Base-by-base conservation (phyloP, 2,888 invertebrate species). In the Clunio marinus region DNA sequence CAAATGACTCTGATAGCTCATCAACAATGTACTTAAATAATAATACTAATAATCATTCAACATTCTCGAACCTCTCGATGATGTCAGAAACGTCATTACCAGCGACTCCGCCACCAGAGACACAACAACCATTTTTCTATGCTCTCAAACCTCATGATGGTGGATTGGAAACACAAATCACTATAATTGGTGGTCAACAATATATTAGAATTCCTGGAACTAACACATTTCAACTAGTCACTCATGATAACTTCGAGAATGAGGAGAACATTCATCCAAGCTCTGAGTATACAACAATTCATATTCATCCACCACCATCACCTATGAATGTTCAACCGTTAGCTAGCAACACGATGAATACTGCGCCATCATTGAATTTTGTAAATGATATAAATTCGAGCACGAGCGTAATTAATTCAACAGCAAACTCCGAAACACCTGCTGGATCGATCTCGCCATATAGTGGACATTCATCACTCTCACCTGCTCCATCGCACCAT, bases 211-310 rank as follows among this genome's bases (percentile, higher is more conserved):
- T 87, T 65, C 82, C 83, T 59, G 81, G 83, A 5, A 80, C 83
- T 4, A 86, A 86, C 75, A 80, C 83, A 2, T 88, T 86, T 73
- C 86, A 87, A 72, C 75, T 87, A 71, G 81, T 86, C 13, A 81
- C 83, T 8, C 81, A 81, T 62, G 75, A 82, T 63, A 75, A 83
- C 66, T 84, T 86, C 69, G 85, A 85, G 70, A 84, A 86, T 75
- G 85, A 85, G 70, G 87, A 87, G 72, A 83, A 83, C 60, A 81
- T 81, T 20, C 82, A 82, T 71, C 84, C 84, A 51, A 71, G 81
- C 84, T 59, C 59, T 27, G 58, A 65, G 17, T 59, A 27, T 24
- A 69, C 58, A 5, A 45, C 57, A 15, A 35, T 57, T 20, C 66
- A 57, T 28, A 37, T 60, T 32, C 51, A 66, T 51, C 66, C 66